Evolutionary conservation across 2,888 invertebrate species (phyloP).

Genomic region (Tryphoninae sp.): DNA sequence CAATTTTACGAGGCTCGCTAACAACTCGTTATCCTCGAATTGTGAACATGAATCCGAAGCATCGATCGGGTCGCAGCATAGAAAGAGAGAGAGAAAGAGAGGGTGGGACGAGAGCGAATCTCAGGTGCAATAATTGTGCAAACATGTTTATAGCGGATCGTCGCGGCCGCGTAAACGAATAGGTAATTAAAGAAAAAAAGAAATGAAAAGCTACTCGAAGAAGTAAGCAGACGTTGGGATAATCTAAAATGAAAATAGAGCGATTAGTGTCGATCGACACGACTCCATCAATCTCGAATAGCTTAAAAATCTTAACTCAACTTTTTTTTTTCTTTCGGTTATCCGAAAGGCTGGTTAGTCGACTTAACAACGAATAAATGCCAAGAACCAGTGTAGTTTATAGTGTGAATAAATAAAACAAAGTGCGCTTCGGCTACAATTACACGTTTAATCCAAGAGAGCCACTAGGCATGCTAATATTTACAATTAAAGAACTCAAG

Average conservation of each 20-base stretch:
- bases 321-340: background rate
- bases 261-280: slow-evolving; percentile 5
- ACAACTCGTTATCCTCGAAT: slow-evolving; percentile 50
- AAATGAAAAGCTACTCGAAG: slow-evolving; percentile 10
- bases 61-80: slow-evolving; percentile 32
- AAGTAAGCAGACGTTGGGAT: slow-evolving; percentile 32
- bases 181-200: background rate
- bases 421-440: slow-evolving; percentile 71
- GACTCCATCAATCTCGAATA: background rate
- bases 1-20: slow-evolving; percentile 59
- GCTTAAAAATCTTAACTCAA: background rate
- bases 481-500: slow-evolving; percentile 70
- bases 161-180: slow-evolving; percentile 10
- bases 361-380: slow-evolving; percentile 37
- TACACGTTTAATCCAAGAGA: slow-evolving; percentile 73
- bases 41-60: slow-evolving; percentile 35
- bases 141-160: slow-evolving; percentile 25
- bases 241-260: background rate
- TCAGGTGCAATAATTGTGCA: slow-evolving; percentile 36
- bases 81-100: background rate
- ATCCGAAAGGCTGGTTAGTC: slow-evolving; percentile 16
- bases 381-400: slow-evolving; percentile 65
- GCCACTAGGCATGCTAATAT: slow-evolving; percentile 74
- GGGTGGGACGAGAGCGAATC: slow-evolving; percentile 1
- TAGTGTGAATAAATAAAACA: slow-evolving; percentile 74